Conservation (phyloP, 2,797 vertebrate species). For the Periparus ater region DNA sequence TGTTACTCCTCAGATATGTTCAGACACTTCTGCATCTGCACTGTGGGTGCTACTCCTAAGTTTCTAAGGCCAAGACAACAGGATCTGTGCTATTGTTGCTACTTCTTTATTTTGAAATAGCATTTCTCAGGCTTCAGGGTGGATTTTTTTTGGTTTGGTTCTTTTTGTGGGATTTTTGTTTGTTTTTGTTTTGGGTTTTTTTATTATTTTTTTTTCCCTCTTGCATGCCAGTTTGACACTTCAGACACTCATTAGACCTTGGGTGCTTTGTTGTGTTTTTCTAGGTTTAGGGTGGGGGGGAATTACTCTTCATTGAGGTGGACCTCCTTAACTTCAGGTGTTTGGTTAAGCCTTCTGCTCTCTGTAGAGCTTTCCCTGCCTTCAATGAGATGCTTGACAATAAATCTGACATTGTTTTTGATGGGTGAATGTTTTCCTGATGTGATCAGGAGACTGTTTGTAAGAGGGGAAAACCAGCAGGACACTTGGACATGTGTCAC, state of each 20-base stretch:
- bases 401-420: not conserved
- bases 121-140: not conserved
- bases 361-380: not conserved
- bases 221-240: not conserved
- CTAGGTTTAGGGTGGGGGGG: not conserved
- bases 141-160: no score
- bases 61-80: not conserved
- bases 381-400: not conserved
- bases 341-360: not conserved
- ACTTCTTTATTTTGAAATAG: conserved; percentile 39
- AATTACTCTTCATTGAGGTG: not conserved
- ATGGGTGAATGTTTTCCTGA: not conserved
- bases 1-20: not conserved
- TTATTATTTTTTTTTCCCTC: fast-evolving
- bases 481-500: not conserved
- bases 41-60: not conserved
- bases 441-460: not conserved
- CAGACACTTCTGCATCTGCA: not conserved
- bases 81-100: not conserved
- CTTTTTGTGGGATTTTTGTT: no score
- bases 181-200: no score
- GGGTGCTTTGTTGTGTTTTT: not conserved
- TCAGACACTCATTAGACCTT: not conserved
- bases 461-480: not conserved
- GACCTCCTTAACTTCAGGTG: not conserved